Conservation (phyloP, 2,113 vertebrate species). For the Planiliza haematocheilus region DNA sequence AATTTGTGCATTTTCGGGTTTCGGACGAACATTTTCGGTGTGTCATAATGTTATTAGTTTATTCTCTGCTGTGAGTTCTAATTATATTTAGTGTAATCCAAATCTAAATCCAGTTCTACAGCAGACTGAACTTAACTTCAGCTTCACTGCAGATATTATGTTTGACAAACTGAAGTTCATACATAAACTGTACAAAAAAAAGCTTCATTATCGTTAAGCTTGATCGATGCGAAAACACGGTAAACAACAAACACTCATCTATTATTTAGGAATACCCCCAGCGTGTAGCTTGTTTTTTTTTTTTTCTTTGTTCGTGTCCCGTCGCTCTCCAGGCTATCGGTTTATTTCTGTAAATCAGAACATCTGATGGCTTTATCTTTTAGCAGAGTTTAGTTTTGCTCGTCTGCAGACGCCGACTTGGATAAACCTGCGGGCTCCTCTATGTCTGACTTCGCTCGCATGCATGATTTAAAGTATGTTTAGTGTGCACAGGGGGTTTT, state of each 20-base stretch:
- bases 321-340: slow-evolving; percentile 6
- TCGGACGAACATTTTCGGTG: no score
- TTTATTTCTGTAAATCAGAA: slow-evolving; percentile 52
- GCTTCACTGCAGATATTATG: background rate
- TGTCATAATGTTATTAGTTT: no score
- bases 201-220: background rate
- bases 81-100: no score
- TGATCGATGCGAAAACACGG: background rate
- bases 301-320: background rate
- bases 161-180: slow-evolving; percentile 9
- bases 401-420: slow-evolving; percentile 12
- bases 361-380: slow-evolving; percentile 18
- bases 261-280: slow-evolving; percentile 21
- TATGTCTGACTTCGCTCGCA: background rate
- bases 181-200: background rate
- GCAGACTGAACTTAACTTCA: background rate
- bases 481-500: background rate
- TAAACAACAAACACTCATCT: slow-evolving; percentile 11
- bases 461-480: background rate
- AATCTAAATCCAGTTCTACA: no score
- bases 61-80: no score
- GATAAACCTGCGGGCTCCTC: slow-evolving; percentile 1
- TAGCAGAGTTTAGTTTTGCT: slow-evolving; percentile 30
- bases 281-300: background rate
- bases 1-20: no score